Evolutionary conservation across 2,113 vertebrate genomes (phyloP).

Genomic region (Oplegnathus fasciatus): DNA sequence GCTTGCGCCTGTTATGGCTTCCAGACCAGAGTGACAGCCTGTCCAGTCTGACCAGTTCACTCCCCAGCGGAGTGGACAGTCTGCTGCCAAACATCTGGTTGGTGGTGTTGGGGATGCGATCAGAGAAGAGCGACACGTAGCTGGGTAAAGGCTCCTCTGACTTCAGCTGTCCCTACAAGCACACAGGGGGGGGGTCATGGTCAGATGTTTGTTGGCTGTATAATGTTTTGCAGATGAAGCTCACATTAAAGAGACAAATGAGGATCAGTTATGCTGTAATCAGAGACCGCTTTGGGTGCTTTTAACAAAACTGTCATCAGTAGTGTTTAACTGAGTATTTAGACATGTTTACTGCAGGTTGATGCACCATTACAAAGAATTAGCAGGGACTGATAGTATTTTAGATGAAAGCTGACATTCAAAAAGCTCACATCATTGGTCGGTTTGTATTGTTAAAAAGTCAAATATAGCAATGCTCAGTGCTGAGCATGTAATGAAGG

Average conservation of each 20-base stretch:
- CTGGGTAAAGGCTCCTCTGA: conserved; percentile 78
- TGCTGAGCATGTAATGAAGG: neutral
- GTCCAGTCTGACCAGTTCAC: conserved; percentile 84
- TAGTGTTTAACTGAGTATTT: neutral
- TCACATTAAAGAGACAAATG: neutral
- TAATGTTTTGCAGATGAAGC: neutral
- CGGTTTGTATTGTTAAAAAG: neutral
- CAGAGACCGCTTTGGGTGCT: neutral
- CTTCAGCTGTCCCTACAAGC: conserved; percentile 83
- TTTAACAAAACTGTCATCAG: neutral
- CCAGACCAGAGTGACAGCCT: conserved; percentile 73
- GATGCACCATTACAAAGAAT: neutral
- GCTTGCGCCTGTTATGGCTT: conserved; percentile 79
- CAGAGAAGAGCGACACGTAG: conserved; percentile 80
- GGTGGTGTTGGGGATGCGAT: conserved; percentile 82
- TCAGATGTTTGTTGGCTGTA: neutral
- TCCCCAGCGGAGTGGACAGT: conserved; percentile 84
- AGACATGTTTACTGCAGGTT: neutral
- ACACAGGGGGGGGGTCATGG: neutral
- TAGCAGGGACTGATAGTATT: neutral
- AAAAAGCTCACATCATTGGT: neutral
- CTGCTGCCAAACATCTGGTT: conserved; percentile 86
- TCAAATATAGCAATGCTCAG: neutral
- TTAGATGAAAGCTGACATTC: neutral
- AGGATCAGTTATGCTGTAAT: neutral